These are phyloP conservation scores for Sebastes glaucus DNA, from an alignment of 2,797 vertebrate species.

Conservation along the genomic window DNA sequence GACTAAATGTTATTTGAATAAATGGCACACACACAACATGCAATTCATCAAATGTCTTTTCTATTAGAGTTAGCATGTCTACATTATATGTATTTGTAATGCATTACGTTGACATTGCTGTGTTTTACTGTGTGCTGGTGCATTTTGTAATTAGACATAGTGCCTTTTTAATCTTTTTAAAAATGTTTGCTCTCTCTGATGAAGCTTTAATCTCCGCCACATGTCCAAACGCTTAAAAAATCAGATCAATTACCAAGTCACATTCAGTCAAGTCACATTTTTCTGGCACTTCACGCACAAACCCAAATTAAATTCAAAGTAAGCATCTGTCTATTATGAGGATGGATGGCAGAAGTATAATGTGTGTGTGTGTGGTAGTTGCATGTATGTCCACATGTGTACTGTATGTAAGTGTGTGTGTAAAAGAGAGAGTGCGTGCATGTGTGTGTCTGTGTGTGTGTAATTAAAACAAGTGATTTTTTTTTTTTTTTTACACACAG, in stretches of 20 bases:
- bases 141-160: slow-evolving; percentile 81
- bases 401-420: slow-evolving; percentile 23
- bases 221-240: slow-evolving; percentile 77
- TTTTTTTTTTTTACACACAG: slow-evolving; percentile 68
- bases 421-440: slow-evolving; percentile 39
- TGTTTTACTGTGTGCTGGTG: slow-evolving; percentile 44
- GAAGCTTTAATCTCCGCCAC: slow-evolving; percentile 79
- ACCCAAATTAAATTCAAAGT: slow-evolving; percentile 61
- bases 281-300: slow-evolving; percentile 36
- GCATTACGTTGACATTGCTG: slow-evolving; percentile 30
- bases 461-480: slow-evolving; percentile 86
- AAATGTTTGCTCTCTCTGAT: slow-evolving; percentile 69
- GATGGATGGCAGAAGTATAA: slow-evolving; percentile 17
- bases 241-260: slow-evolving; percentile 79
- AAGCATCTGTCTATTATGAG: slow-evolving; percentile 63
- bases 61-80: slow-evolving; percentile 7
- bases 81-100: slow-evolving; percentile 20
- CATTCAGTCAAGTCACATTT: slow-evolving; percentile 57
- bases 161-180: slow-evolving; percentile 79
- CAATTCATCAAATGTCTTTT: slow-evolving; percentile 42
- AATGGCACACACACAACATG: slow-evolving; percentile 10
- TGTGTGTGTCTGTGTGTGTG: slow-evolving; percentile 67
- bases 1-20: slow-evolving; percentile 22
- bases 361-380: slow-evolving; percentile 5
- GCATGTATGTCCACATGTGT: slow-evolving; percentile 22